Base-by-base conservation (phyloP, 2,888 invertebrate species). In the Cataglyphis cursor region DNA sequence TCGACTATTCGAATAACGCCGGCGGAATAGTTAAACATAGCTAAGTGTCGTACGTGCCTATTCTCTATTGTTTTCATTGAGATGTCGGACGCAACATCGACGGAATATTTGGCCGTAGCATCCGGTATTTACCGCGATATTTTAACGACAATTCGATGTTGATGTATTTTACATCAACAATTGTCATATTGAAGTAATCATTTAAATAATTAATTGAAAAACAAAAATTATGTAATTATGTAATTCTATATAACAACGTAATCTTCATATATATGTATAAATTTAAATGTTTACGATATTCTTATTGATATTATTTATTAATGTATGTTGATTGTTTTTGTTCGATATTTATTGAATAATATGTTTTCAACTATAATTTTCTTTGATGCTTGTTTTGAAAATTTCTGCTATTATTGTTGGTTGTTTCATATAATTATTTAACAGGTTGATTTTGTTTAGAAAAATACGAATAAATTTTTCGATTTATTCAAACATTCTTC, bases 1-100 rank as follows among this genome's bases (percentile, higher is more conserved):
- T 87, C 80, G 70, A 35, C 51, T 81, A 82, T 84, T 81, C 82
- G 80, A 65, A 75, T 38, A 81, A 57, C 38, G 35, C 57, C 31
- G 12, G 31, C 24, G 12, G 44, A 38, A 38, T 31, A 51, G 75
- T 73, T 73, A 61, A 75, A 78, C 38, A 61, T 74, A 85, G 80
- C 24, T 38, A 18, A 75, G 48, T 83, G 74, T 66, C 64, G 54
- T 83, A 62, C 59, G 65, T 59, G 62, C 31, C 64, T 65, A 48
- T 81, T 31, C 48, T 54, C 78, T 57, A 15, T 78, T 73, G 59
- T 73, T 48, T 35, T 31, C 59, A 78, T 78, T 59, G 74, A 73
- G 41, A 73, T 72, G 74, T 31, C 35, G 72, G 5, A 44, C 51
- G 72, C 72, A 28, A 66, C 21, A 24, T 41, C 41, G 24, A 51